Evolutionary conservation across 2,888 invertebrate species (phyloP).

Genomic region (Brenthis hecate): DNA sequence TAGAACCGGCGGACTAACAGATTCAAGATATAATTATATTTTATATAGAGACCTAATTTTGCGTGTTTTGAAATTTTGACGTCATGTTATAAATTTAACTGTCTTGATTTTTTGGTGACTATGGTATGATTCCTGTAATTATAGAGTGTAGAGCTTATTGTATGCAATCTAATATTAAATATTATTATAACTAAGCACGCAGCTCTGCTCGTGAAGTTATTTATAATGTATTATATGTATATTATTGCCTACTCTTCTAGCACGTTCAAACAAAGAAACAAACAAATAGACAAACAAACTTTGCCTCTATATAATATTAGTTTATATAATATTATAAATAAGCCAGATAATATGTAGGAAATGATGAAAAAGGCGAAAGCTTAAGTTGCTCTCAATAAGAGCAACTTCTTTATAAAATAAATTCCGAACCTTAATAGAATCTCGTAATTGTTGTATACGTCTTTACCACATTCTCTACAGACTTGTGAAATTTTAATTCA

Average conservation of each 20-base stretch:
- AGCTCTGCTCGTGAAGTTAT: no score
- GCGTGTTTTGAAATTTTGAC: background rate
- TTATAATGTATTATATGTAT: no score
- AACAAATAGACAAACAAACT: no score
- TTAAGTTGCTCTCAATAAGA: constrained; percentile 9
- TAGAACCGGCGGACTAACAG: background rate
- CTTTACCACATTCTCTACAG: constrained; percentile 3
- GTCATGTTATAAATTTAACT: background rate
- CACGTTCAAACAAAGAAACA: no score
- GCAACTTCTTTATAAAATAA: background rate
- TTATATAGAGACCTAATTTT: background rate
- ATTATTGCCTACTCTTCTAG: no score
- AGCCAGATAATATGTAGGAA: background rate
- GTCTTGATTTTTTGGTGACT: no score
- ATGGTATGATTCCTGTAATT: no score
- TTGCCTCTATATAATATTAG: no score
- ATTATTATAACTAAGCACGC: no score
- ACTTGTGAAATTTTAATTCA: constrained; percentile 4
- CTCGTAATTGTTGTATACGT: constrained; percentile 7
- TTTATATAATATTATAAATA: background rate
- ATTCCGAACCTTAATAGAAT: constrained; percentile 17
- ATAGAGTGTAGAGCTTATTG: no score
- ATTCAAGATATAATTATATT: constrained; percentile 8
- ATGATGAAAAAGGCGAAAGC: background rate
- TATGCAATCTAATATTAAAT: no score